Evolutionary conservation across 2,888 invertebrate species (phyloP).

Genomic region (Brenthis hecate): DNA sequence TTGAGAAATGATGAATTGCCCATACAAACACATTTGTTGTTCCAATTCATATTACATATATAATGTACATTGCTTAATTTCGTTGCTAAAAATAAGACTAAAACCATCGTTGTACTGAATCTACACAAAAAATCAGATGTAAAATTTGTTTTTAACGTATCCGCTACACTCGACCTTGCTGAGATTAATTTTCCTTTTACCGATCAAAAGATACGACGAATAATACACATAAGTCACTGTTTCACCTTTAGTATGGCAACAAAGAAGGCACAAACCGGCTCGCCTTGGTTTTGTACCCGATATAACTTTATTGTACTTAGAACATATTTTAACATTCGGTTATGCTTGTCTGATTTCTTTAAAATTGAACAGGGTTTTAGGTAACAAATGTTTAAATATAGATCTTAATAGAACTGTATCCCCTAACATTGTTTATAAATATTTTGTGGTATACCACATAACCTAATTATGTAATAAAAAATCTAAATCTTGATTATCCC

Average conservation of each 20-base stretch:
- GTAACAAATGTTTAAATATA: too few relatives aligned
- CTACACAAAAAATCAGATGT: conserved; percentile 25
- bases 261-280: conserved; percentile 23
- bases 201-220: conserved; percentile 22
- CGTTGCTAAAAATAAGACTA: neutral
- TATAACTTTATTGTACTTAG: conserved; percentile 24
- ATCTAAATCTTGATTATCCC: too few relatives aligned
- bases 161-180: conserved; percentile 29
- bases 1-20: too few relatives aligned
- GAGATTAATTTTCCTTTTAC: conserved; percentile 36
- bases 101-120: neutral
- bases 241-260: conserved; percentile 34
- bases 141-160: conserved; percentile 23
- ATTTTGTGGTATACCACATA: too few relatives aligned
- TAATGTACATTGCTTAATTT: neutral
- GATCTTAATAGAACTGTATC: too few relatives aligned
- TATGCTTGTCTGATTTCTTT: conserved; percentile 2
- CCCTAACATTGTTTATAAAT: too few relatives aligned
- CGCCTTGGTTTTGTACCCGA: conserved; percentile 30
- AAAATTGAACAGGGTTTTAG: neutral
- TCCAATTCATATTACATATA: neutral
- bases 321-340: conserved; percentile 4
- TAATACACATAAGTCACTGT: conserved; percentile 29
- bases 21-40: neutral
- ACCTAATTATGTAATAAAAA: too few relatives aligned